Evolutionary conservation across 2,888 invertebrate genomes (phyloP), one percentile per base, ranked within the genome.

Genomic region (Creontiades dilutus): DNA sequence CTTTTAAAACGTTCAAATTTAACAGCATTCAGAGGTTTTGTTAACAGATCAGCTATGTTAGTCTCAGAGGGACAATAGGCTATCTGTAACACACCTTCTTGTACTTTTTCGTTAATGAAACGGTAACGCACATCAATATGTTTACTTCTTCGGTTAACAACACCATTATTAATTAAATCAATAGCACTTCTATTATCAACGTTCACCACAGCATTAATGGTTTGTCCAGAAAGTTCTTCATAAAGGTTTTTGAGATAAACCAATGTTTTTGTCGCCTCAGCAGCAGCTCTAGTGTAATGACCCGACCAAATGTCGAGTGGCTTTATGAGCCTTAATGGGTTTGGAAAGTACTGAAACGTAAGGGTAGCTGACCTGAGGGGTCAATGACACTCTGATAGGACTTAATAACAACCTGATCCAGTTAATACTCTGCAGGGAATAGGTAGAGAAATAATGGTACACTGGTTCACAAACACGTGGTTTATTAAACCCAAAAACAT

Each of bases 231-330:
- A 12, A 68, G 68, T 27, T 68, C 68, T 23, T 27, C 68, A 12
- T 12, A 23, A 11, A 68, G 9, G 7, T 23, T 23, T 13, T 68
- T 68, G 23, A 68, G 23, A 23, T 68, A 68, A 9, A 68, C 27
- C 55, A 92, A 23, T 81, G 90, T 91, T 9, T 90, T 12, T 0
- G 92, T 28, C 89, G 91, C 91, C 68, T 91, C 90, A 11, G 89
- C 28, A 0, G 13, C 68, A 68, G 68, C 68, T n/a, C n/a, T n/a
- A n/a, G n/a, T n/a, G n/a, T n/a, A n/a, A n/a, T n/a, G n/a, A n/a
- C n/a, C n/a, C n/a, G n/a, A n/a, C n/a, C n/a, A n/a, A n/a, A n/a
- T n/a, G n/a, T n/a, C n/a, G n/a, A n/a, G n/a, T n/a, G n/a, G n/a
- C n/a, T n/a, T n/a, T n/a, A n/a, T n/a, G n/a, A n/a, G 13, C 13